Base-by-base conservation (phyloP, 2,797 vertebrate genomes). In the Diplodus puntazzo region DNA sequence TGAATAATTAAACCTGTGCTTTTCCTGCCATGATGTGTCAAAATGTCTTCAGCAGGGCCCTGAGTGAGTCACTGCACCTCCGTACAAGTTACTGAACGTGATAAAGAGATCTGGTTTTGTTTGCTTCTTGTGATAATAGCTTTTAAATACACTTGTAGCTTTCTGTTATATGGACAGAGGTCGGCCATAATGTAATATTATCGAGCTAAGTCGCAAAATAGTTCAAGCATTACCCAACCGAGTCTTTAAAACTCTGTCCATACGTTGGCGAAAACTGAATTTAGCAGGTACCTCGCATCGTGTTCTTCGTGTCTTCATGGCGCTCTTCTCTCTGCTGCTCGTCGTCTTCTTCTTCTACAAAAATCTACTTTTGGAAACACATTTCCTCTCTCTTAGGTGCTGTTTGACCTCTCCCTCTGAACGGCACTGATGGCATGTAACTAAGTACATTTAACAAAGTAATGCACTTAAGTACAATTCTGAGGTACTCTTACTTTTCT, bases 1-100 rank as follows among this genome's bases (percentile, higher is more conserved):
- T 76, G 69, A 79, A 75, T 79, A 83, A 89, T 78, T 69, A 61
- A 60, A 71, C 58, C 30, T 78, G 54, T 46, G 70, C 34, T 67
- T 59, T 75, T 21, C 52, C 64, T 69, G 68, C 73, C 20, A 23
- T 2, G 46, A 49, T 50, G 11, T 23, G 72, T 70, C 46, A 59
- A 69, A 55, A 66, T 69, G 69, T 54, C 53, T n/a, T 21, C 30
- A 49, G 48, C 67, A 50, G 11, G 14, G 34, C 48, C 46, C 58
- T 48, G 1, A 42, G 30, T 49, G 1, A 42, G 30, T 50, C 42
- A 61, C 34, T 21, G 20, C n/a, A 27, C 62, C 12, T 43, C 23
- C 49, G 46, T 6, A 17, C 4, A 45, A 3, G 43, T 11, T 45
- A 45, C 43, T 13, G 13, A 4, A 5, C 14, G 13, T 14, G 34